Evolutionary conservation across 2,797 vertebrate genomes (phyloP).

Genomic region (Enoplosus armatus): DNA sequence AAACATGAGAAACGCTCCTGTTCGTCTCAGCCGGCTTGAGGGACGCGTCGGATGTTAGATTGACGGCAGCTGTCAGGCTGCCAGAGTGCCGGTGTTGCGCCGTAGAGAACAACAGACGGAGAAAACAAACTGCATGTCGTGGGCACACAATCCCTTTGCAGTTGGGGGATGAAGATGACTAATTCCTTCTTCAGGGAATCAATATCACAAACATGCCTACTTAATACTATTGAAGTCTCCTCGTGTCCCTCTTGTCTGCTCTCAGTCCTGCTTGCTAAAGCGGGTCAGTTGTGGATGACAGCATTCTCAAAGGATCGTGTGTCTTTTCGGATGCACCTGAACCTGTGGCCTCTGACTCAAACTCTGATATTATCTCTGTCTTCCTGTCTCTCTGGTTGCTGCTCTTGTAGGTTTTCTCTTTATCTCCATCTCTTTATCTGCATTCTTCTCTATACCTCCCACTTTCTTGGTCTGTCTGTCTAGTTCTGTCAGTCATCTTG

Average conservation of each 20-base stretch:
- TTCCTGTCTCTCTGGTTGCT: slow-evolving; percentile 6
- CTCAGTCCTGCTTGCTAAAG: neutral
- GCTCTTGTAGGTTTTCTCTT: neutral
- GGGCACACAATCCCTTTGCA: neutral
- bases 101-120: neutral
- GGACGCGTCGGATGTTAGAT: neutral
- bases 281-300: neutral
- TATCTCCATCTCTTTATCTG: neutral
- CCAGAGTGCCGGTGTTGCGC: neutral
- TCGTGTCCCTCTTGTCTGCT: neutral
- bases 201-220: neutral
- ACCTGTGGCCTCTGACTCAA: slow-evolving; percentile 2
- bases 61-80: neutral
- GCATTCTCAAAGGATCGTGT: slow-evolving; percentile 11
- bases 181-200: neutral
- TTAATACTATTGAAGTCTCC: neutral
- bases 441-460: neutral
- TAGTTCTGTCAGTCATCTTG: slow-evolving; percentile 1
- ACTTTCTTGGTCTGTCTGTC: neutral
- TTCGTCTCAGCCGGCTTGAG: neutral
- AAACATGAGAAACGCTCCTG: neutral
- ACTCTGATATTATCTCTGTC: slow-evolving; percentile 1
- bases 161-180: neutral
- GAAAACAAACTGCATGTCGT: neutral
- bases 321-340: slow-evolving; percentile 18